Evolutionary conservation across 1,140 invertebrate species (phyloP), one percentile per base, ranked within the genome.

Genomic region (Hyphantria cunea): DNA sequence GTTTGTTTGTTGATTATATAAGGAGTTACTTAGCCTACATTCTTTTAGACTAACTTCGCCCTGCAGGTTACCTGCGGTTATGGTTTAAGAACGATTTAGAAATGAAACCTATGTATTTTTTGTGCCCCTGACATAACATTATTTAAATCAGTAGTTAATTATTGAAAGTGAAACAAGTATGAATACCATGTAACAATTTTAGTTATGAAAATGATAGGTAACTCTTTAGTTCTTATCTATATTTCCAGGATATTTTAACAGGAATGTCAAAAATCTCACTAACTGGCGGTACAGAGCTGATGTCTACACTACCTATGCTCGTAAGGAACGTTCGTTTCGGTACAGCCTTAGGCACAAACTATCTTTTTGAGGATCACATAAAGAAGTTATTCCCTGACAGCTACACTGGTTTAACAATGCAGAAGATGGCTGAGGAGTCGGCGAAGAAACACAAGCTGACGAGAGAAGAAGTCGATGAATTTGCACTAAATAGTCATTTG

Each of bases 361-460:
- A 96, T 61, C 88, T 95, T 74, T 91, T 99, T 25, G 98, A 99
- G 92, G 98, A 99, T 90, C 92, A 94, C 6, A 91, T 99, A n/a
- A 99, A 98, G 96, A 91, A 94, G 0, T 95, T 96, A 11, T 91
- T 99, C 2, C 94, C 94, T 0, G 99, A 99, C 83, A 93, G 93
- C 2, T 94, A 98, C 71, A 96, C 95, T 79, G 96, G 97, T 78
- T 91, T 97, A 13, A 96, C 97, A 0, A 98, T 99, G 97, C 97
- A 96, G 6, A 82, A 97, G 45, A 99, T 98, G 17, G 98, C 98
- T 8, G 99, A 99, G 91, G 98, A 99, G 83, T 91, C 99, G 49
- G 98, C 97, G 0, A 95, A 94, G 49, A 95, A 98, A 78, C 98
- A 96, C 83, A 94, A 95, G 60, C 92, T 99, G 13, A 94, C 93